Percentiles rank a stretch among this genome's conserved stretches.
phyloP scores from a whole-genome alignment of 92 coral and sea anemone genomes.

The Parazoanthus atlanticus region DNA sequence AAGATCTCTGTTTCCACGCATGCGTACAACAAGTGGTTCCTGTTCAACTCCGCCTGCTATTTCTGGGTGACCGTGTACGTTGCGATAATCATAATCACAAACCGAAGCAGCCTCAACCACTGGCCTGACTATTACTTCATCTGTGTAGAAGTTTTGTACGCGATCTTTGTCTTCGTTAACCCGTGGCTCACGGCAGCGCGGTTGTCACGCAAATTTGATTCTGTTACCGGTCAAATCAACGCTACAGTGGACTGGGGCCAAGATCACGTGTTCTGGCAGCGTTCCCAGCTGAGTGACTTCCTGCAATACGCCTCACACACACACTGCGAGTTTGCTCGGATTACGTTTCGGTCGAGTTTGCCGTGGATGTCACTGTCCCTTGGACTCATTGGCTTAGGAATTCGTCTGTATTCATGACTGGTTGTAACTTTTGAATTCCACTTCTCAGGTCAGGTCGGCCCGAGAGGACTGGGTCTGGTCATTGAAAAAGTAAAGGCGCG shows the following conservation, averaged over 20 bases:
- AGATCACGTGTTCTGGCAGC: slow-evolving; percentile 44
- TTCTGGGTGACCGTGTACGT: slow-evolving; percentile 53
- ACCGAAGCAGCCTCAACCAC: not conserved
- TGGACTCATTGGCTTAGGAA: slow-evolving; percentile 21
- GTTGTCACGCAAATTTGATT: slow-evolving; percentile 43
- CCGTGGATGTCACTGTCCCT: slow-evolving; percentile 44
- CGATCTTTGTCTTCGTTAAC: slow-evolving; percentile 44
- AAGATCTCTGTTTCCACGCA: slow-evolving; percentile 37
- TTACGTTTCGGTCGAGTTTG: slow-evolving; percentile 52
- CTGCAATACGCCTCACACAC: slow-evolving; percentile 57
- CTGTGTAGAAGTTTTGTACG: slow-evolving; percentile 33
- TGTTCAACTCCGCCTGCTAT: slow-evolving; percentile 57
- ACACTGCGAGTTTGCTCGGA: slow-evolving; percentile 53
- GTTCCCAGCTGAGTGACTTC: slow-evolving; percentile 57
- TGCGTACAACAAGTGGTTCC: slow-evolving; percentile 49
- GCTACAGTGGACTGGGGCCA: slow-evolving; percentile 52
- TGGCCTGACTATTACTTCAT: slow-evolving; percentile 44
- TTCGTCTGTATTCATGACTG: slow-evolving; percentile 17
- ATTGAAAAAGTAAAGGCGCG: too few species aligned
- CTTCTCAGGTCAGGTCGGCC: too few species aligned
- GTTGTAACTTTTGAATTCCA: not conserved
- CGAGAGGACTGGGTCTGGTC: too few species aligned
- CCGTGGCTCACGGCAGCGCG: slow-evolving; percentile 57
- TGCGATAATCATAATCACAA: slow-evolving; percentile 28
- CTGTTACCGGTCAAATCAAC: slow-evolving; percentile 47